A percentile compares a stretch with the other conserved stretches of the same genome.
Evolutionary conservation across 2,113 vertebrate species (phyloP).

Genomic region (Brachirus orientalis): DNA sequence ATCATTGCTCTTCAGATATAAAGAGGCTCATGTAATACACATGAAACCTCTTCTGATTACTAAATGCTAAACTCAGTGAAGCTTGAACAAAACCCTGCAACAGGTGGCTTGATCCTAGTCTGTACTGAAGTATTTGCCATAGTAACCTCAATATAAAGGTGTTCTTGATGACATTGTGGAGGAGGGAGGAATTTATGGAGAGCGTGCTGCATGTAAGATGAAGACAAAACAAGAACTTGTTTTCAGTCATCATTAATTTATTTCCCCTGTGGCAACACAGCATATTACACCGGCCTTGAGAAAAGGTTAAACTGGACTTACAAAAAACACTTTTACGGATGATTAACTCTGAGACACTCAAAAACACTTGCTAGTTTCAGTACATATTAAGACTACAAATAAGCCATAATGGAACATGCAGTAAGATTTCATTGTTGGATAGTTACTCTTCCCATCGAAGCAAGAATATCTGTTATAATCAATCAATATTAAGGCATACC

Average conservation of each 20-base stretch:
- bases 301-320: conserved; percentile 4
- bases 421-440: too few species aligned
- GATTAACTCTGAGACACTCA: not conserved
- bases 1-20: conserved; percentile 1
- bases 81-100: not conserved
- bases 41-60: not conserved
- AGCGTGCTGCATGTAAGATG: too few species aligned
- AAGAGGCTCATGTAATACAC: not conserved
- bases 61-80: not conserved
- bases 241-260: not conserved
- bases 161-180: too few species aligned
- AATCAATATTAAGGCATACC: too few species aligned
- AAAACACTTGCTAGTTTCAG: not conserved
- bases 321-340: not conserved
- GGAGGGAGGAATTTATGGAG: too few species aligned
- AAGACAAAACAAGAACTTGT: not conserved
- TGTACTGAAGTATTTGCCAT: conserved; percentile 25
- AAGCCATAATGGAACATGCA: not conserved
- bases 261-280: not conserved
- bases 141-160: conserved; percentile 9
- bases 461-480: too few species aligned
- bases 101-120: not conserved
- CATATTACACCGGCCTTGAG: not conserved
- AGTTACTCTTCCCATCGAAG: too few species aligned
- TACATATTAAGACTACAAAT: not conserved